These are phyloP conservation scores for Amiota mariae DNA, from an alignment of 2,888 invertebrate genomes.

Conservation along the genomic window DNA sequence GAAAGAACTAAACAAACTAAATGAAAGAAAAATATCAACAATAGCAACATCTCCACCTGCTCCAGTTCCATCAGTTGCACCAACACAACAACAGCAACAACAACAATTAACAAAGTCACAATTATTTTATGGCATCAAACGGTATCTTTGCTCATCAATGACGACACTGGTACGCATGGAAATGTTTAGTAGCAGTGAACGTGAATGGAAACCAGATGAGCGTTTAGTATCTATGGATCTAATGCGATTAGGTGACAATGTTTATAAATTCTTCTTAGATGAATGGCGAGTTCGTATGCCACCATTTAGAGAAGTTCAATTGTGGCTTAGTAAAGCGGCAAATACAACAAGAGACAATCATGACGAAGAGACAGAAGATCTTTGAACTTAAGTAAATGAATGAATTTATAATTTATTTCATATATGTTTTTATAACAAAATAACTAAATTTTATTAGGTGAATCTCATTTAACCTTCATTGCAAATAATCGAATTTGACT, in stretches of 20 bases:
- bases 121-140: slow-evolving; percentile 70
- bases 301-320: slow-evolving; percentile 57
- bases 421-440: slow-evolving; percentile 10
- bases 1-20: slow-evolving; percentile 8
- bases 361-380: not conserved
- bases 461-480: slow-evolving; percentile 39
- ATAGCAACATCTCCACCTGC: slow-evolving; percentile 19
- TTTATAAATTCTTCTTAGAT: slow-evolving; percentile 68
- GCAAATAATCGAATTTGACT: slow-evolving; percentile 27
- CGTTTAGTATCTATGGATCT: slow-evolving; percentile 66
- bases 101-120: slow-evolving; percentile 62
- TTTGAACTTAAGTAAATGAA: not conserved
- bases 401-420: not conserved
- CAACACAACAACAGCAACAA: slow-evolving; percentile 21
- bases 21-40: slow-evolving; percentile 5
- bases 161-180: slow-evolving; percentile 72
- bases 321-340: slow-evolving; percentile 59
- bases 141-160: slow-evolving; percentile 71
- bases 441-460: slow-evolving; percentile 13
- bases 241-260: slow-evolving; percentile 63
- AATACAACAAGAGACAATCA: not conserved
- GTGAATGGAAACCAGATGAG: slow-evolving; percentile 70
- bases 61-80: not conserved
- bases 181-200: slow-evolving; percentile 70
- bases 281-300: slow-evolving; percentile 73